Evolutionary conservation across 2,888 invertebrate species (phyloP), one percentile per base, ranked within the genome.

Genomic region (Agrotis clavis): DNA sequence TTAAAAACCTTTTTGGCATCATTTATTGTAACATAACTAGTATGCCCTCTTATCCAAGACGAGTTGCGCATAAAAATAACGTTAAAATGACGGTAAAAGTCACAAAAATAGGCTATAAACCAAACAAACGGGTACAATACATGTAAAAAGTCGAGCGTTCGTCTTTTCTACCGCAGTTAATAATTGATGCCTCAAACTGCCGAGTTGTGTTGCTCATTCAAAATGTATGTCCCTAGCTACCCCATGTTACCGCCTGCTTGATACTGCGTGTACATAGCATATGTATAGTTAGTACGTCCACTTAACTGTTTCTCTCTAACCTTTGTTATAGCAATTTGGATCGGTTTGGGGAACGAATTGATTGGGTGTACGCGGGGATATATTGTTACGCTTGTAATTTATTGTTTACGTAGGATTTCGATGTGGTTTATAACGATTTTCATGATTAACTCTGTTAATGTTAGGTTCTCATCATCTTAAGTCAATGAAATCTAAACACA

Each of bases 121-220:
- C 88, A 89, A 89, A 90, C 89, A 88, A 91, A 91, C 90, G 88
- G 88, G 86, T 91, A 94, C 94, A 94, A 93, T 95, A 91, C 94
- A 93, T 93, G 94, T 94, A 95, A 95, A 95, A 94, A 94, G 90
- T 90, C 89, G 88, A 89, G 87, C 87, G 89, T 91, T 89, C 92
- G 90, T 93, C 93, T 93, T 93, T 93, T 93, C 94, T 91, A 90
- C 92, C 92, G 90, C 90, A 87, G 89, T 96, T 92, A 96, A 96
- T 96, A 96, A 95, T 96, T 94, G 92, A 96, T 95, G 92, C 88
- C 86, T 90, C 92, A 95, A 96, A 96, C 96, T 95, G 96, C 95
- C 93, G 96, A 96, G 96, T 95, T 96, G 96, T 96, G 96, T 96
- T 91, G 87, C 94, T 95, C 95, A 94, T 96, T 92, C 91, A 96